Percentiles rank a stretch among this genome's conserved stretches.
phyloP scores from a whole-genome alignment of 2,113 vertebrate genomes.

The Bambusicola thoracicus region DNA sequence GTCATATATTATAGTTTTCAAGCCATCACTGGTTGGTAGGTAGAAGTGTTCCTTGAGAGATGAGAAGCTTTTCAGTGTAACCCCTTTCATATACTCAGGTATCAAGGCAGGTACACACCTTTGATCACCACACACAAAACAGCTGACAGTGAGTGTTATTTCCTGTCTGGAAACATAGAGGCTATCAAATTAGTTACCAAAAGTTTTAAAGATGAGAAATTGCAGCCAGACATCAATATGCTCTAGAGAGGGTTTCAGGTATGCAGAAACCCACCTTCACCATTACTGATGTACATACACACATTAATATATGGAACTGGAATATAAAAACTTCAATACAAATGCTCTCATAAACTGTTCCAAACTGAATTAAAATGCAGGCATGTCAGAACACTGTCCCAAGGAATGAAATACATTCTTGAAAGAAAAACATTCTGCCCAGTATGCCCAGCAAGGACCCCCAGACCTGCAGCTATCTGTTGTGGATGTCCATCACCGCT shows the following conservation, averaged over 20 bases:
- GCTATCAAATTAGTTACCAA: neutral
- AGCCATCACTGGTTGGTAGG: neutral
- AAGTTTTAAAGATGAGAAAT: neutral
- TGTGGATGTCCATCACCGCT: neutral
- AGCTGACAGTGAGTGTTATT: neutral
- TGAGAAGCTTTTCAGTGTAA: neutral
- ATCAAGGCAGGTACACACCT: neutral
- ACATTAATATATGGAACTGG: neutral
- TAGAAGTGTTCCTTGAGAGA: neutral
- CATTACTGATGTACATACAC: fast-evolving
- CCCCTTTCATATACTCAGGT: neutral
- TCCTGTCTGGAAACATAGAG: constrained; percentile 30
- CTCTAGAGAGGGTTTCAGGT: neutral
- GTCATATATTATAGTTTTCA: neutral
- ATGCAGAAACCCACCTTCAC: neutral
- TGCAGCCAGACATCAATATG: neutral
- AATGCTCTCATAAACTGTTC: neutral
- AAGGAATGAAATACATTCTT: neutral
- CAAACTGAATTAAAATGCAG: neutral
- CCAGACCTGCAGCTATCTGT: neutral
- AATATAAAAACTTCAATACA: neutral
- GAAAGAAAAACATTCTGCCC: neutral
- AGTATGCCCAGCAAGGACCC: neutral
- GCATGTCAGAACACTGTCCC: neutral
- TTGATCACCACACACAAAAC: neutral